Conservation (phyloP, 2,797 vertebrate species). For the Coranthus polyacanthus region DNA sequence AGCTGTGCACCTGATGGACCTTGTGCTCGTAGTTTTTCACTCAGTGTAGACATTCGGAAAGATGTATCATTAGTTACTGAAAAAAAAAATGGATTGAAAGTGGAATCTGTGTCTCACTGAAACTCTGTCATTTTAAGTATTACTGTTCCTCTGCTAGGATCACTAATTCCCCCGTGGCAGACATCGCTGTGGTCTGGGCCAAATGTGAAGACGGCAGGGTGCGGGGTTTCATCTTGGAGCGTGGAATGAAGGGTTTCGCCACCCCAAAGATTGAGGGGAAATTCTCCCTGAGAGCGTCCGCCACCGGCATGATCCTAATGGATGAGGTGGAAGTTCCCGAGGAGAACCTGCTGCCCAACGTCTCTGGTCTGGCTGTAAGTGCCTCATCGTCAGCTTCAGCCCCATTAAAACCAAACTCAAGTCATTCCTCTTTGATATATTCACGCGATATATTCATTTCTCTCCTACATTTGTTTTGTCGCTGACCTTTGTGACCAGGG, state of each 20-base stretch:
- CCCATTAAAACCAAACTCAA: neutral
- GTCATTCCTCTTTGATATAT: neutral
- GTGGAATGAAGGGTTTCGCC: slow-evolving; percentile 87
- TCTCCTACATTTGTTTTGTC: neutral
- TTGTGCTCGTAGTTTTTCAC: too few species aligned
- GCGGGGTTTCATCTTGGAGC: slow-evolving; percentile 90
- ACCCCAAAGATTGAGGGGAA: slow-evolving; percentile 94
- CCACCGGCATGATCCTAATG: slow-evolving; percentile 94
- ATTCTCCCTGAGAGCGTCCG: slow-evolving; percentile 92
- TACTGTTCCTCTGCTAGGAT: slow-evolving; percentile 83
- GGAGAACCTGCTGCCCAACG: slow-evolving; percentile 89
- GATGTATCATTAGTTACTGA: too few species aligned
- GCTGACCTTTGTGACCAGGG: slow-evolving; percentile 80
- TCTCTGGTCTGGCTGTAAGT: slow-evolving; percentile 87
- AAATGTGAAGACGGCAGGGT: slow-evolving; percentile 87
- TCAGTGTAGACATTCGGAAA: too few species aligned
- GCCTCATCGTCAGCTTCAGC: neutral
- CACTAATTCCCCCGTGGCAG: slow-evolving; percentile 92
- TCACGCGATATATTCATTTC: too few species aligned
- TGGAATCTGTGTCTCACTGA: too few species aligned
- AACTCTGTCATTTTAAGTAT: too few species aligned
- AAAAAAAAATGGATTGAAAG: too few species aligned
- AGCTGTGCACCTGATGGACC: too few species aligned
- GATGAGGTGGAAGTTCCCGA: slow-evolving; percentile 93
- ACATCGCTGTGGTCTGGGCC: slow-evolving; percentile 93